phyloP scores from a whole-genome alignment of 1,140 invertebrate genomes.

The Trinorchestia longiramus region DNA sequence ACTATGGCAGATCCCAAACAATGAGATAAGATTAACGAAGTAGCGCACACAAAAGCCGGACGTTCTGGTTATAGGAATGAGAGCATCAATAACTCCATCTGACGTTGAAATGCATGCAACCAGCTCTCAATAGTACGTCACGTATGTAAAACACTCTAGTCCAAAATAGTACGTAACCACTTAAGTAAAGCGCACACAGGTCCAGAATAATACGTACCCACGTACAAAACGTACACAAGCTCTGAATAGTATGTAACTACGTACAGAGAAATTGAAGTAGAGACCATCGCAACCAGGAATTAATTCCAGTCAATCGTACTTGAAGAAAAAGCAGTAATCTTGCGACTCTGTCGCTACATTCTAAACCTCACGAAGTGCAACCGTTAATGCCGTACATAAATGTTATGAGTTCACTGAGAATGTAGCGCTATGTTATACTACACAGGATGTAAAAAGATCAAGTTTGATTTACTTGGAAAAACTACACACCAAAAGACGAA shows the following conservation, averaged over 20 bases:
- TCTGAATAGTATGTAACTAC: background rate
- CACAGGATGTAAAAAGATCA: too few species aligned
- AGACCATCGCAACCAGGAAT: background rate
- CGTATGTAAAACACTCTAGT: too few species aligned
- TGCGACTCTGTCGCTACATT: background rate
- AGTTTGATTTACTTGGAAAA: too few species aligned
- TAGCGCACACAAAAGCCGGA: background rate
- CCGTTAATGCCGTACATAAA: too few species aligned
- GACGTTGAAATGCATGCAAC: background rate
- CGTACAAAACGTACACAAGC: too few species aligned
- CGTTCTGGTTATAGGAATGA: background rate
- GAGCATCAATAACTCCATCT: background rate
- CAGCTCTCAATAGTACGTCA: background rate
- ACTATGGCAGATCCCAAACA: background rate
- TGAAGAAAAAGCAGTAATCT: background rate
- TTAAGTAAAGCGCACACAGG: too few species aligned
- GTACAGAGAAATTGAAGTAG: background rate
- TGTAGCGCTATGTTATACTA: too few species aligned
- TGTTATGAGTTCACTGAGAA: too few species aligned
- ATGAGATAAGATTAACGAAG: background rate
- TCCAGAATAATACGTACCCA: too few species aligned
- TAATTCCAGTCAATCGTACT: background rate
- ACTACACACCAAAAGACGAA: too few species aligned
- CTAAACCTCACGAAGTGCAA: background rate
- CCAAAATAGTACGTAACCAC: too few species aligned